These are phyloP conservation scores for Pedicia rivosa DNA, from an alignment of 2,888 invertebrate genomes.

Conservation along the genomic window DNA sequence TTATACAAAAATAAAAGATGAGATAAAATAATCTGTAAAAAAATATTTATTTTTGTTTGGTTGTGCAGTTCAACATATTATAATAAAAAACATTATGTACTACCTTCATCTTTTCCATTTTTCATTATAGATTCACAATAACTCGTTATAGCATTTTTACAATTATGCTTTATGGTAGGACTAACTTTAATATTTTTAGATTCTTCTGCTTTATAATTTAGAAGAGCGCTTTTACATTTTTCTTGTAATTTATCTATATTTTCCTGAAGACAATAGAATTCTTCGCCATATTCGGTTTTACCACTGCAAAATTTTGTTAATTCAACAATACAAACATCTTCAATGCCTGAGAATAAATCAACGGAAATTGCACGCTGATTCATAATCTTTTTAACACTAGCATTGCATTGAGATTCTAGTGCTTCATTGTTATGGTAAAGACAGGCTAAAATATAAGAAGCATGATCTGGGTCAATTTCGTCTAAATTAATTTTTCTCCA, in stretches of 20 bases:
- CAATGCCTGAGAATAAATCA: conserved; percentile 86
- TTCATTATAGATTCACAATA: conserved; percentile 55
- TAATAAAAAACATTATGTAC: too few species aligned
- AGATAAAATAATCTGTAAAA: too few species aligned
- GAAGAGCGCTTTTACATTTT: conserved; percentile 58
- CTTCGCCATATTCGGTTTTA: conserved; percentile 75
- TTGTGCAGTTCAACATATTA: too few species aligned
- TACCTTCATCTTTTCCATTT: conserved; percentile 58
- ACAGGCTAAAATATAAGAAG: conserved; percentile 78
- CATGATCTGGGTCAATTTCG: conserved; percentile 57
- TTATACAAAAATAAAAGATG: neutral
- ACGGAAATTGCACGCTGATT: conserved; percentile 82
- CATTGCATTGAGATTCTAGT: conserved; percentile 38
- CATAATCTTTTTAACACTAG: conserved; percentile 81
- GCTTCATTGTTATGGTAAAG: conserved; percentile 48
- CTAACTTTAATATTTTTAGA: conserved; percentile 82
- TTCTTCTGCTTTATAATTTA: conserved; percentile 77
- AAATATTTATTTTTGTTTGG: neutral
- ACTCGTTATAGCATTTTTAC: conserved; percentile 59
- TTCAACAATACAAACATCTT: conserved; percentile 76
- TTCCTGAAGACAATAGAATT: conserved; percentile 83
- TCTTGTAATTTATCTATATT: conserved; percentile 51
- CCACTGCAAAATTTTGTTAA: conserved; percentile 69
- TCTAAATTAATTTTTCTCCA: conserved; percentile 50
- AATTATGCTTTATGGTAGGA: conserved; percentile 68